Evolutionary conservation across 2,113 vertebrate species (phyloP), one percentile per base, ranked within the genome.

Genomic region (Panurus biarmicus): DNA sequence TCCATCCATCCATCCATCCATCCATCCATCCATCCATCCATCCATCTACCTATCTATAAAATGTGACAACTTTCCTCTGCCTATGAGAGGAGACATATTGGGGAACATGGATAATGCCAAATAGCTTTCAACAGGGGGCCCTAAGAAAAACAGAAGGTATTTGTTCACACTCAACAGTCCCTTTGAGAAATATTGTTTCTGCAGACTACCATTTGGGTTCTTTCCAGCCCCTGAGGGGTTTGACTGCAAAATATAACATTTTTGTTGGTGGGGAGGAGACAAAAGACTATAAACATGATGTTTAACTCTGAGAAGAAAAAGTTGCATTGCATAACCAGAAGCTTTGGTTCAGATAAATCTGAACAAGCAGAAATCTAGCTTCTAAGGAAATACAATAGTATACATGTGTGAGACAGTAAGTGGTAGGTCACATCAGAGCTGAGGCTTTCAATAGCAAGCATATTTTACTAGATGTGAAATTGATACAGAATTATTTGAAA

Each of bases 111-210:
- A 76, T 69, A 87, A 70, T 73, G 82, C 81, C 90, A 96, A 91
- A 95, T 47, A 94, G 36, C 87, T 96, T 95, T 96, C 95, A 96
- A 62, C 87, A 93, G 62, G 38, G 45, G 82, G 66, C 78, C 93
- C 85, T 85, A 93, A 93, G 85, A 69, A 89, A 95, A 96, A 95
- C 82, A 96, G 87, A 87, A 82, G 66, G 62, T 95, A 76, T 85
- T 94, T 95, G 92, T 96, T 96, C 92, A 91, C 93, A 95, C 93
- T 96, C 92, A 96, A 82, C 81, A 95, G 78, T 89, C 66, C 31
- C 22, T 93, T 91, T 79, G 93, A 96, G 87, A 90, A 95, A 96
- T 90, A 93, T 44, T 95, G 87, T 91, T 91, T 96, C 82, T 91
- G 71, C 66, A 70, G 93, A 85, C 85, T 87, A 91, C 90, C 22